These are phyloP conservation scores for Myotis daubentonii DNA, from an alignment of 2,797 vertebrate species.

Conservation along the genomic window DNA sequence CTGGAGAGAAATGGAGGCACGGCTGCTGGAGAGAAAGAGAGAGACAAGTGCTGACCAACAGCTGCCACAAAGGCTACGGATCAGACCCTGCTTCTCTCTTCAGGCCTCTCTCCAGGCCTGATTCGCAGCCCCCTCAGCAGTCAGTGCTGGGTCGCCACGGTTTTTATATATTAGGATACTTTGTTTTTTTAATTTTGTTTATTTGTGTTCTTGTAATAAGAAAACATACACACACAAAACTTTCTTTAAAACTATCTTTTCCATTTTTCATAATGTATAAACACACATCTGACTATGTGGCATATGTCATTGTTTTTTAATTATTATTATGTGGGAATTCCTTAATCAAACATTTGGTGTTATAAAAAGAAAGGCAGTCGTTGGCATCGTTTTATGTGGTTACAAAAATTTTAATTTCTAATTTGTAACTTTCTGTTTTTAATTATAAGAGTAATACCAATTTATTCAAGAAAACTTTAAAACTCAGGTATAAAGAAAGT, in stretches of 20 bases:
- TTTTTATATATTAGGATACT: not conserved
- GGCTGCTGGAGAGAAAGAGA: too few species aligned
- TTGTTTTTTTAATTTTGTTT: not conserved
- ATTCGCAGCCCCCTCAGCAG: too few species aligned
- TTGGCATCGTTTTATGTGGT: not conserved
- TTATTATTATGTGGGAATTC: not conserved
- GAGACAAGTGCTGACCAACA: too few species aligned
- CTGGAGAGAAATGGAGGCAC: too few species aligned
- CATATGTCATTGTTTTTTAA: not conserved
- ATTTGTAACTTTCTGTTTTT: slow-evolving; percentile 29
- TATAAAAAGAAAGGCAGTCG: not conserved
- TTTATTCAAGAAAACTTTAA: slow-evolving; percentile 46
- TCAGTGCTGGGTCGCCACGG: too few species aligned
- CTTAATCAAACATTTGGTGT: not conserved
- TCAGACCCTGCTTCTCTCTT: too few species aligned
- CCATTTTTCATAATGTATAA: not conserved
- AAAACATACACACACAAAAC: not conserved
- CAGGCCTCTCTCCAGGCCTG: too few species aligned
- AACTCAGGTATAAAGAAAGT: slow-evolving; percentile 30
- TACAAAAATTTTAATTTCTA: not conserved
- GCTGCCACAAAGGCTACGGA: too few species aligned
- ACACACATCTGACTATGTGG: not conserved
- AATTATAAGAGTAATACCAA: not conserved
- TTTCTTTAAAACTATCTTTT: not conserved
- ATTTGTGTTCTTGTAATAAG: not conserved